These are phyloP conservation scores for Ornithorhynchus anatinus DNA, from an alignment of 2,113 vertebrate species.

Conservation along the genomic window DNA sequence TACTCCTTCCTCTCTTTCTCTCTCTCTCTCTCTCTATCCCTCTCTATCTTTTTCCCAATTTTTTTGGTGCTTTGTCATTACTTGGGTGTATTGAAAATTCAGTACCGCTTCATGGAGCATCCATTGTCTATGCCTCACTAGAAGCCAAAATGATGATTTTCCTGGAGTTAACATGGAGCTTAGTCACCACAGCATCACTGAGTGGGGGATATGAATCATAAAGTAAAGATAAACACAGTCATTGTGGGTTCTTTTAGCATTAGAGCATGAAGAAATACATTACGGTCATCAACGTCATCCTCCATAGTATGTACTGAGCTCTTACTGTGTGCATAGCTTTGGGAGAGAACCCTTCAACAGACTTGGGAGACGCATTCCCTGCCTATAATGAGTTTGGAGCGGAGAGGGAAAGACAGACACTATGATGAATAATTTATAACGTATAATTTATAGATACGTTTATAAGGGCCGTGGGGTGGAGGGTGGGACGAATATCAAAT, in stretches of 20 bases:
- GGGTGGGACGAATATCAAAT: no score
- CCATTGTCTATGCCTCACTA: constrained; percentile 23
- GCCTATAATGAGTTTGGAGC: no score
- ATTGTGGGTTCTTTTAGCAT: not conserved
- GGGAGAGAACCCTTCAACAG: no score
- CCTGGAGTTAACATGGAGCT: constrained; percentile 11
- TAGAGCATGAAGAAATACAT: no score
- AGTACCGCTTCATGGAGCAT: constrained; percentile 17
- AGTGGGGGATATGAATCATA: constrained; percentile 49
- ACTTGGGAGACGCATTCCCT: no score
- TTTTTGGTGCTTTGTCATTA: constrained; percentile 18
- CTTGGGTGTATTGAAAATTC: constrained; percentile 18
- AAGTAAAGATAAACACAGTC: constrained; percentile 27
- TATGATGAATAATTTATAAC: no score
- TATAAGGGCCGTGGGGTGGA: no score
- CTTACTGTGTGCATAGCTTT: no score
- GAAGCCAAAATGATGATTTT: constrained; percentile 41
- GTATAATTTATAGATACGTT: no score
- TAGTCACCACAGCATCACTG: constrained; percentile 42
- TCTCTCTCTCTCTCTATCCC: constrained; percentile 41
- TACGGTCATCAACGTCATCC: no score
- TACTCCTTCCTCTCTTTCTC: constrained; percentile 9
- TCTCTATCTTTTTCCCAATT: constrained; percentile 20
- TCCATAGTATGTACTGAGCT: no score
- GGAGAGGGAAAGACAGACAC: no score